Percentiles rank a stretch among this genome's conserved stretches.
Conservation (phyloP, 2,888 invertebrate genomes). For the Ceriagrion tenellum region DNA sequence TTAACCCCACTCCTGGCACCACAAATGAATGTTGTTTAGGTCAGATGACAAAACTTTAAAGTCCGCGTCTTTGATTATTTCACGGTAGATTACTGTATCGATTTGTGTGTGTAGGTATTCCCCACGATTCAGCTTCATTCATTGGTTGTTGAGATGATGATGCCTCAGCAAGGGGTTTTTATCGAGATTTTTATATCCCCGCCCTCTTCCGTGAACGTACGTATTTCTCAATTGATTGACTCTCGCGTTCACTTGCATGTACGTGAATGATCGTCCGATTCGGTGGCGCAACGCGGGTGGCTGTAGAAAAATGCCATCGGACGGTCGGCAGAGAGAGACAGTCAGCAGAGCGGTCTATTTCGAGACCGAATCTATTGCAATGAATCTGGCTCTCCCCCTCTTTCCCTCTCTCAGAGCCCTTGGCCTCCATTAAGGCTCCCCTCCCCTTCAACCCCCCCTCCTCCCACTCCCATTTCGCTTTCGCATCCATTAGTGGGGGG, state of each 20-base stretch:
- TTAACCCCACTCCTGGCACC: too few species aligned
- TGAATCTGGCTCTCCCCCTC: constrained; percentile 6
- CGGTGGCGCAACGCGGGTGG: not conserved
- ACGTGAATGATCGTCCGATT: not conserved
- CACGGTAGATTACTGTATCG: too few species aligned
- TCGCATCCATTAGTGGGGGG: not conserved
- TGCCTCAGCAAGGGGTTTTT: too few species aligned
- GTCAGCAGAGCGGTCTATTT: not conserved
- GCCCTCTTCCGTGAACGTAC: too few species aligned
- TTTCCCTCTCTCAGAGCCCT: not conserved
- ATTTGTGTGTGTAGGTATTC: too few species aligned
- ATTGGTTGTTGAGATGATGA: too few species aligned
- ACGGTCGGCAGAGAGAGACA: not conserved
- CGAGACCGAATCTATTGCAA: not conserved
- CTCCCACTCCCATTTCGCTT: constrained; percentile 59
- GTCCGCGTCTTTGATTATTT: too few species aligned
- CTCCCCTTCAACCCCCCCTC: constrained; percentile 40
- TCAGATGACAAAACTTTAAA: too few species aligned
- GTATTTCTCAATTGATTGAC: not conserved
- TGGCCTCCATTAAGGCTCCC: constrained; percentile 43
- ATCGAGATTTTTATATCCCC: too few species aligned
- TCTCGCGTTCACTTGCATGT: not conserved
- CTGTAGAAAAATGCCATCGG: not conserved
- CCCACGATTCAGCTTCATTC: too few species aligned
- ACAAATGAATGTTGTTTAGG: too few species aligned